Evolutionary conservation across 2,113 vertebrate genomes (phyloP), one percentile per base, ranked within the genome.

Genomic region (Ivindomyrus marchei): DNA sequence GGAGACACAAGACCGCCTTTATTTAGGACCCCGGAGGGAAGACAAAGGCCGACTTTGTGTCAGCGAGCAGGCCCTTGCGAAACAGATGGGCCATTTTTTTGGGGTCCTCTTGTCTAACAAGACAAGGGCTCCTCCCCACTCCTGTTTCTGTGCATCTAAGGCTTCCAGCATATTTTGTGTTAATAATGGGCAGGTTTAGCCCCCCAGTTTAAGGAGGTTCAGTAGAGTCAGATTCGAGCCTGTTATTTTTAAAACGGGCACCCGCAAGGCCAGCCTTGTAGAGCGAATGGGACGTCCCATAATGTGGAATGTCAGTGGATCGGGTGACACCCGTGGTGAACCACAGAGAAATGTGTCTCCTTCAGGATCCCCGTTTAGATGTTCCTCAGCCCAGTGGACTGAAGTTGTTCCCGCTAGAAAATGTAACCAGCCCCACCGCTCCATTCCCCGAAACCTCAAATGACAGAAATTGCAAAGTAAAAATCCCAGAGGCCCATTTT

Each of bases 1-100:
- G 36, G 74, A 95, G 94, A 95, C 93, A 98, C 97, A 98, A 97
- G 97, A 97, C 96, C 96, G 96, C 96, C 95, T 98, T 80, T 80
- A 80, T 80, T 80, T 47, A 45, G 19, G 42, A 47, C 83, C 83
- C n/a, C 36, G 15, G 94, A 93, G 89, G 96, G 96, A 89, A 96
- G 96, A 97, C 97, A 97, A 96, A 96, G 96, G 94, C 94, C 91
- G 96, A 97, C 97, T 97, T 96, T 97, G 97, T 97, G 97, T 96
- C 93, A 94, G 93, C 89, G 94, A 95, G 95, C 95, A 90, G 96
- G 96, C 95, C 96, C 96, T 96, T 95, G 95, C 94, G 95, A 95
- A 95, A 96, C 94, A 95, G 92, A 91, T 87, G 91, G 89, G 46
- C 90, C 92, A 92, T 94, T 92, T 95, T 94, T 91, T 70, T 27